phyloP scores from a whole-genome alignment of 2,113 vertebrate genomes.

The Ancistrus triradiatus region DNA sequence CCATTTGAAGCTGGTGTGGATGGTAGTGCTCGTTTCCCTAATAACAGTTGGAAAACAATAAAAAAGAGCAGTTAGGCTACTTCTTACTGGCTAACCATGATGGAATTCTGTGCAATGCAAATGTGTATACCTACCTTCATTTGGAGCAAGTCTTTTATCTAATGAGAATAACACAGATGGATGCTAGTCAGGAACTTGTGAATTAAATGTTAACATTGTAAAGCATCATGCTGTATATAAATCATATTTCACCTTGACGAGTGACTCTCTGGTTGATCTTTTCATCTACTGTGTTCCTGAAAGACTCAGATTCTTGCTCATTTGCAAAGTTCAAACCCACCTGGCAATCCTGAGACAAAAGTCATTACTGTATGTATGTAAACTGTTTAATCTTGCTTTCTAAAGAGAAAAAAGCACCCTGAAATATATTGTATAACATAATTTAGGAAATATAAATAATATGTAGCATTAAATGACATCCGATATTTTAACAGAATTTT shows the following conservation, averaged over 20 bases:
- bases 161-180: background rate
- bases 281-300: conserved; percentile 63
- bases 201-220: background rate
- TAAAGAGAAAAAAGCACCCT: too few species aligned
- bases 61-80: too few species aligned
- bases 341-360: conserved; percentile 65
- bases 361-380: too few species aligned
- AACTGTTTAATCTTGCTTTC: too few species aligned
- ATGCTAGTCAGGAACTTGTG: background rate
- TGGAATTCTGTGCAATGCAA: too few species aligned
- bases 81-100: too few species aligned
- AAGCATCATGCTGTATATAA: conserved; percentile 11
- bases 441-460: too few species aligned
- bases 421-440: too few species aligned
- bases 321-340: conserved; percentile 72
- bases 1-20: conserved; percentile 52
- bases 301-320: conserved; percentile 63
- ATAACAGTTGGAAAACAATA: background rate
- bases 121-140: conserved; percentile 14
- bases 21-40: conserved; percentile 47
- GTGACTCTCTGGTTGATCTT: conserved; percentile 67
- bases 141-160: conserved; percentile 34
- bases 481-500: too few species aligned
- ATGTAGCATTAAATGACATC: too few species aligned
- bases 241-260: conserved; percentile 55